Base-by-base conservation (phyloP, 2,888 invertebrate genomes). In the Apamea crenata region DNA sequence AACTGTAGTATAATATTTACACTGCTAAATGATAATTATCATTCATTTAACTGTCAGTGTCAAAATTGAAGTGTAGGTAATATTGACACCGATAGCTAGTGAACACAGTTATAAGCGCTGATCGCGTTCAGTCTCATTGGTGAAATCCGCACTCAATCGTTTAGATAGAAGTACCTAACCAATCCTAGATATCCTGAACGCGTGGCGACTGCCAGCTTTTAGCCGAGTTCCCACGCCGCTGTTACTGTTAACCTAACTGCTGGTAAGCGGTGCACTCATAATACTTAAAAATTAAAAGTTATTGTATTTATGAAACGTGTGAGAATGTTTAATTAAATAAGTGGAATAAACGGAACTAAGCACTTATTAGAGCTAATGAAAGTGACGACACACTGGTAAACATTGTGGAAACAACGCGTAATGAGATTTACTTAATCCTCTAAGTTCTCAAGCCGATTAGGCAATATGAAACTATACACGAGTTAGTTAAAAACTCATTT, bases 241-340 rank as follows among this genome's bases (percentile, higher is more conserved):
- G 94, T 95, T 95, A 96, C 96, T 96, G 96, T 96, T 96, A 95
- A 93, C 94, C 94, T 95, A 96, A 96, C 95, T 94, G 94, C 92
- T 93, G 92, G 94, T 96, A 96, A 96, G 95, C 96, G 95, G 93
- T 93, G 93, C 94, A 94, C 93, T 94, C 95, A 95, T 96, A 96
- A 95, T 94, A 95, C 94, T 95, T 95, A 94, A 96, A 96, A 96
- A 95, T 95, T 96, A 95, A 96, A 95, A 96, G 94, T 96, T 95
- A 96, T 96, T 96, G 95, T 96, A 85, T 95, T 93, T 92, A 94
- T 93, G 94, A 94, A 96, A 95, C 93, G 95, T 96, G 96, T 96
- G 97, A 95, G 96, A 96, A 96, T 96, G 95, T 96, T 95, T 96
- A 96, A 96, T 96, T 96, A 96, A 95, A 95, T 96, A 96, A 96